Base-by-base conservation (phyloP, 2,888 invertebrate genomes). In the Acleris literana region DNA sequence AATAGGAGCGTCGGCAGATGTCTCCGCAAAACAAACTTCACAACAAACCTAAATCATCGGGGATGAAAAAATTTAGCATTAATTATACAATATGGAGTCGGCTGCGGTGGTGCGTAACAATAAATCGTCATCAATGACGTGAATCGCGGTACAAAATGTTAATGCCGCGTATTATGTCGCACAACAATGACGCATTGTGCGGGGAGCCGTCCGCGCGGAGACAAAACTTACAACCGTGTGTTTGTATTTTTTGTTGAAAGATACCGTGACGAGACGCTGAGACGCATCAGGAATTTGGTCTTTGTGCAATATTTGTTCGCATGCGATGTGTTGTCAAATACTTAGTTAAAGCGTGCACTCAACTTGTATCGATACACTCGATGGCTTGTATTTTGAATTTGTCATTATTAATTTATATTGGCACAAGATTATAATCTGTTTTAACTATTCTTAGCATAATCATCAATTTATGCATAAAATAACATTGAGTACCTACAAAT, bases 81-180 rank as follows among this genome's bases (percentile, higher is more conserved):
- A 73, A 70, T 86, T 85, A 86, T 83, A 84, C 77, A 75, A 78
- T 81, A 84, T 81, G 82, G 80, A 82, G 80, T 73, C 72, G 73
- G 77, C 72, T 68, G 81, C 75, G 77, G 78, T 76, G 78, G 79
- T 78, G 81, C 75, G 79, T 77, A 82, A 88, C 89, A 88, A 92
- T 92, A 92, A 90, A 92, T 92, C 83, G 87, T 90, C 88, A 88
- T 90, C 88, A 90, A 84, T 88, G 92, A 90, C 90, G 82, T 87
- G 88, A 84, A 89, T 85, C 86, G 86, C 81, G 83, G 88, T 87
- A 87, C 87, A 86, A 88, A 89, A 90, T 87, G 89, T 88, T 92
- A 91, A 92, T 92, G 83, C 90, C 81, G 84, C 80, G 85, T 85
- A 91, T 90, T 91, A 91, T 92, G 85, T 84, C 85, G 73, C 63